phyloP scores from a whole-genome alignment of 1,140 invertebrate species.

The Panagrolaimus sp. region DNA sequence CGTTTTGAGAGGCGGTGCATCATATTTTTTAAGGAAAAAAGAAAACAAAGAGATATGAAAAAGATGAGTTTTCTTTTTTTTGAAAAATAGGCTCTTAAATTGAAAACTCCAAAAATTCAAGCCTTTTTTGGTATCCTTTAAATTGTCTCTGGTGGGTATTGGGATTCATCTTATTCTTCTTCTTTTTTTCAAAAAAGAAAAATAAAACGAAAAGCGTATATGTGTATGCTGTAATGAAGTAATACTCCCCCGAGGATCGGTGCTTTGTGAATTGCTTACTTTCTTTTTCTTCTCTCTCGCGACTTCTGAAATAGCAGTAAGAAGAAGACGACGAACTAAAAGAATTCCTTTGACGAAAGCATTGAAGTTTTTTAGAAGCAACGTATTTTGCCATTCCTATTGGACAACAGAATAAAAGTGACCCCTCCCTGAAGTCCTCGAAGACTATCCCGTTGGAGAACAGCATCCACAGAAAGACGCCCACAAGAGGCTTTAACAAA shows the following conservation, averaged over 20 bases:
- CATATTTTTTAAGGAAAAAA: too few relatives aligned
- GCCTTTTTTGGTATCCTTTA: too few relatives aligned
- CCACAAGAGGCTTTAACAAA: too few relatives aligned
- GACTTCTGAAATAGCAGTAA: not conserved
- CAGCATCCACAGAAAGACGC: too few relatives aligned
- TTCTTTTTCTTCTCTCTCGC: not conserved
- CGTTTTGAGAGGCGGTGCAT: too few relatives aligned
- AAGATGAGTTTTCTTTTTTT: too few relatives aligned
- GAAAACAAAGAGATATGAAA: too few relatives aligned
- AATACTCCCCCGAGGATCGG: constrained; percentile 12
- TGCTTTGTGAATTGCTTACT: constrained; percentile 5
- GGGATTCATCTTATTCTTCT: too few relatives aligned
- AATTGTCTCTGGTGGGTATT: too few relatives aligned
- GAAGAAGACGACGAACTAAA: not conserved
- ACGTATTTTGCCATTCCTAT: not conserved
- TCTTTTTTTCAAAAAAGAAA: too few relatives aligned
- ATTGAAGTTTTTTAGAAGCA: not conserved
- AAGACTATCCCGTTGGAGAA: not conserved
- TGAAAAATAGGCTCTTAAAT: too few relatives aligned
- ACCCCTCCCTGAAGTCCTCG: constrained; percentile 11
- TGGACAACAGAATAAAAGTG: constrained; percentile 8
- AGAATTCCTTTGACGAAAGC: not conserved
- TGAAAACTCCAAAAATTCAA: too few relatives aligned
- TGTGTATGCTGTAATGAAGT: constrained; percentile 16
- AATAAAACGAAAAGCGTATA: not conserved